Percentiles rank a stretch among this genome's conserved stretches.
phyloP scores from a whole-genome alignment of 2,797 vertebrate species.

The Myotis vivesi region DNA sequence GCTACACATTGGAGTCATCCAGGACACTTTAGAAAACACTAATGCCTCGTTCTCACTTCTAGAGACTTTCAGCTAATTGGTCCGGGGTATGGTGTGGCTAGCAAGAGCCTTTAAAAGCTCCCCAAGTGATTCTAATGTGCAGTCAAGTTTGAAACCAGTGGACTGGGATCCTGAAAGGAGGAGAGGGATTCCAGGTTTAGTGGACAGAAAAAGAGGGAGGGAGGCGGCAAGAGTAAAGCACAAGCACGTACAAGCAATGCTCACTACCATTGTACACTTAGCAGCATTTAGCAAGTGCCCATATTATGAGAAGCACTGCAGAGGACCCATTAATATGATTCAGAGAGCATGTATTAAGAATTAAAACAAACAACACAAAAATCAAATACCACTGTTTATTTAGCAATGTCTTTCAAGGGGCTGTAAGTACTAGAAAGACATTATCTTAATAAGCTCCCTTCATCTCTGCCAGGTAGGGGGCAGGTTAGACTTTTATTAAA shows the following conservation, averaged over 20 bases:
- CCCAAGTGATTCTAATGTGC: background rate
- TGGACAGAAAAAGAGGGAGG: background rate
- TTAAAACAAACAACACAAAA: conserved; percentile 58
- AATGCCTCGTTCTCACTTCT: background rate
- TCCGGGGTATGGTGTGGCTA: background rate
- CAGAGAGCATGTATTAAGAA: background rate
- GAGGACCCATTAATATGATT: conserved; percentile 47
- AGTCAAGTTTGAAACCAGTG: background rate
- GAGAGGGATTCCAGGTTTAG: background rate
- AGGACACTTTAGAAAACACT: background rate
- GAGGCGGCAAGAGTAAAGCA: background rate
- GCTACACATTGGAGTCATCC: background rate
- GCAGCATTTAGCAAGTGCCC: conserved; percentile 9
- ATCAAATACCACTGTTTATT: conserved; percentile 56
- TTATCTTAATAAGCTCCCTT: conserved; percentile 70
- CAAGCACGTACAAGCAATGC: background rate
- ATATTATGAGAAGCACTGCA: background rate
- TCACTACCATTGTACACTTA: background rate
- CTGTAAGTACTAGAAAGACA: conserved; percentile 52
- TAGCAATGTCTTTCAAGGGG: conserved; percentile 63
- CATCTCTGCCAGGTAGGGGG: conserved; percentile 56
- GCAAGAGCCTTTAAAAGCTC: background rate
- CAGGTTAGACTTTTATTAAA: conserved; percentile 64
- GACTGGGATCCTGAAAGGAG: background rate
- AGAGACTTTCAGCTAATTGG: background rate